A percentile compares a stretch with the other conserved stretches of the same genome.
phyloP scores from a whole-genome alignment of 2,888 invertebrate genomes.

The Rhimphoctona megacephalus region DNA sequence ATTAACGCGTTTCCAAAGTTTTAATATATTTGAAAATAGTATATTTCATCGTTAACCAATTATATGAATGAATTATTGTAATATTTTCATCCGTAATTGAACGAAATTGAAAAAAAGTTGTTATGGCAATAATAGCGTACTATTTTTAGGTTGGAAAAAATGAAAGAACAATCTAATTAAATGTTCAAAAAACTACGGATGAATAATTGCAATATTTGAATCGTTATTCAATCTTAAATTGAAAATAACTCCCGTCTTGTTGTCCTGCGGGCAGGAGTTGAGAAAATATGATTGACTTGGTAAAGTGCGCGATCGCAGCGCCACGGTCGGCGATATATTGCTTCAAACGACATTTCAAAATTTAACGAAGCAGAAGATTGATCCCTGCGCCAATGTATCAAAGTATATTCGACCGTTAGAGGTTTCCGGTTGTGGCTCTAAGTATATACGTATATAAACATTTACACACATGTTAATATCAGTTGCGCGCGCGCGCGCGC shows the following conservation, averaged over 20 bases:
- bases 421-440: constrained; percentile 66
- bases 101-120: not conserved
- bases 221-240: no score
- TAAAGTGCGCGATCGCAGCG: constrained; percentile 2
- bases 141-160: not conserved
- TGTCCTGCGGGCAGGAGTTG: no score
- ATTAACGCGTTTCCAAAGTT: not conserved
- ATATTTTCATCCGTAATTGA: not conserved
- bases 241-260: no score
- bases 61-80: not conserved
- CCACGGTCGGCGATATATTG: not conserved
- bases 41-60: not conserved
- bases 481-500: no score
- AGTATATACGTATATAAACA: not conserved
- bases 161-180: not conserved
- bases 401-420: constrained; percentile 63
- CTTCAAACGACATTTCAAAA: not conserved
- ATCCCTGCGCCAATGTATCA: constrained; percentile 64
- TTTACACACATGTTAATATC: constrained; percentile 19
- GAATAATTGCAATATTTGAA: no score
- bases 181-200: not conserved
- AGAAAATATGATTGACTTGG: no score
- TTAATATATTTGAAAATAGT: not conserved
- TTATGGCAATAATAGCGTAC: not conserved
- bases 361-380: constrained; percentile 9